Conservation (phyloP, 1,140 invertebrate genomes). For the Camponotus pennsylvanicus region DNA sequence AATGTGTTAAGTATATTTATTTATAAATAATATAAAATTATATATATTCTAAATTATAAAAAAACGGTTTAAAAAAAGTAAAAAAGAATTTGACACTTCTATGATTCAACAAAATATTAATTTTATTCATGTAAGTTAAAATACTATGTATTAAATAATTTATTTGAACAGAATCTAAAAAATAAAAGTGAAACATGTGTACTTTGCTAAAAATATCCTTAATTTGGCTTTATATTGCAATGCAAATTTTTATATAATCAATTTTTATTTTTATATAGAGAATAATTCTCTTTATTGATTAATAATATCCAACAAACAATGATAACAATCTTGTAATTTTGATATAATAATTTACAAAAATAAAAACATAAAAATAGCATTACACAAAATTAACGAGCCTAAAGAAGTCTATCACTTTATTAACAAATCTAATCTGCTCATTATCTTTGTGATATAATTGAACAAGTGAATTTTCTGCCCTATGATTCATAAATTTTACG, state of each 20-base stretch:
- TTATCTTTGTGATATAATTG: neutral
- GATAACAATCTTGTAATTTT: neutral
- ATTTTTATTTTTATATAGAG: neutral
- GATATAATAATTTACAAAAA: neutral
- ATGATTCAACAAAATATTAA: neutral
- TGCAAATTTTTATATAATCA: neutral
- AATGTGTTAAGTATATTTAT: too few species aligned
- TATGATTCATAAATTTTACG: neutral
- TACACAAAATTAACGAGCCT: neutral
- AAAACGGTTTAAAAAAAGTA: neutral
- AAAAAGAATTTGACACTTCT: neutral
- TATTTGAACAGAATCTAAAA: neutral
- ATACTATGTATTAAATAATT: neutral
- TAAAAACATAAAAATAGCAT: neutral
- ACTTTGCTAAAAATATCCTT: neutral
- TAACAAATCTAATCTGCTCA: neutral
- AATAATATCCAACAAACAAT: neutral
- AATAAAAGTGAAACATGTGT: neutral
- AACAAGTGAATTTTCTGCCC: constrained; percentile 12
- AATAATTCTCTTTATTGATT: neutral
- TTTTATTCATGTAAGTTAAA: neutral
- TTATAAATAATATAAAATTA: neutral
- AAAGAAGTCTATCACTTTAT: neutral
- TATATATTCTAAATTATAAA: neutral
- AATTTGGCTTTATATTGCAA: neutral